Evolutionary conservation across 2,888 invertebrate genomes (phyloP).

Genomic region (Acheta domesticus): DNA sequence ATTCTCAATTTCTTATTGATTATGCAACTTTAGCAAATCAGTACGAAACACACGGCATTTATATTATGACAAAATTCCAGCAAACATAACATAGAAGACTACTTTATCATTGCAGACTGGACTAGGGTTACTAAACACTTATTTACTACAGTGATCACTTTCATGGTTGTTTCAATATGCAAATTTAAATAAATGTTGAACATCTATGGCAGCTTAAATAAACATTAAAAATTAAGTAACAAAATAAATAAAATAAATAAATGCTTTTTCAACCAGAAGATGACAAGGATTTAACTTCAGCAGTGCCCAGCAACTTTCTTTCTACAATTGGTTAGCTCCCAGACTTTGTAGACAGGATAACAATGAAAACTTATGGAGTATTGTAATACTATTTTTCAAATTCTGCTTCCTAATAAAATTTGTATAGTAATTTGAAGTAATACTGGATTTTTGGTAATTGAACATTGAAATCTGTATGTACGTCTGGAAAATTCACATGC

Average conservation of each 20-base stretch:
- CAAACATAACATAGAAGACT: background rate
- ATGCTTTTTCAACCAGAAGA: background rate
- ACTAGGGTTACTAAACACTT: constrained; percentile 9
- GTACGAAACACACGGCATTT: no score
- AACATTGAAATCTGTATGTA: background rate
- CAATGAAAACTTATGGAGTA: background rate
- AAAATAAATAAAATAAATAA: constrained; percentile 11
- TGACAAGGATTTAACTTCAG: background rate
- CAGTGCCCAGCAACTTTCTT: background rate
- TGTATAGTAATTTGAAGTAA: background rate
- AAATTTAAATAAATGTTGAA: background rate
- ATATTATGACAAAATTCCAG: background rate
- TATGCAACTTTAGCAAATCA: no score
- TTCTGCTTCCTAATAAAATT: background rate
- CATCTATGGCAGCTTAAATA: constrained; percentile 10
- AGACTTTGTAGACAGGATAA: background rate
- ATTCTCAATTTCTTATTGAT: no score
- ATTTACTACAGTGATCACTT: constrained; percentile 2
- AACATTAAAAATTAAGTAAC: background rate
- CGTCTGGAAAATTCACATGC: background rate
- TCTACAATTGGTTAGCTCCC: no score
- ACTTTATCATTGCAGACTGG: background rate
- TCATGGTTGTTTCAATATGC: constrained; percentile 6
- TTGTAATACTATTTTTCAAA: background rate
- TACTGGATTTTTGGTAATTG: background rate